These are phyloP conservation scores for Chironex yamaguchii DNA, from an alignment of 30 jellyfish, hydroid and myxozoan genomes.

Conservation along the genomic window DNA sequence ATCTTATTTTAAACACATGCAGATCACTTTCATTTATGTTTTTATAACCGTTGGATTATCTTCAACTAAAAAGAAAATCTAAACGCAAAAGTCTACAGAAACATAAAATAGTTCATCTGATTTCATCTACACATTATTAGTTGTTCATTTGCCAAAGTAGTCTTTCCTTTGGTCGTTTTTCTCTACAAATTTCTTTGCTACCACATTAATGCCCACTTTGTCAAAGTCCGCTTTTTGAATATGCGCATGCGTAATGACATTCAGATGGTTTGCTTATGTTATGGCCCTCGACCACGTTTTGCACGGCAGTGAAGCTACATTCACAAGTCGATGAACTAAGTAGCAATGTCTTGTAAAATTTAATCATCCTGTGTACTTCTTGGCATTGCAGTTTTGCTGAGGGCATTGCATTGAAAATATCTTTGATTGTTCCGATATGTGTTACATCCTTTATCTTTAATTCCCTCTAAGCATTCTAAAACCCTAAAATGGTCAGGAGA, in stretches of 20 bases:
- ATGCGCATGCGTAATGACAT: background rate
- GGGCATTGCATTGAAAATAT: background rate
- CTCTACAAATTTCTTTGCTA: background rate
- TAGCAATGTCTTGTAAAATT: background rate
- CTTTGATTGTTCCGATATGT: background rate
- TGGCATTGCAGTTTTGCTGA: background rate
- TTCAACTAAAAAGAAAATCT: background rate
- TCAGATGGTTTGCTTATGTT: background rate
- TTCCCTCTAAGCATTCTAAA: background rate
- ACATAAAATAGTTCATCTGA: background rate
- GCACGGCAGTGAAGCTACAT: background rate
- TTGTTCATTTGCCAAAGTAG: background rate
- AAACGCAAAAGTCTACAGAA: background rate
- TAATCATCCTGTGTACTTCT: background rate
- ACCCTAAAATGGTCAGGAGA: background rate
- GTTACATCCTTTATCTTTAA: background rate
- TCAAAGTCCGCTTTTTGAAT: background rate
- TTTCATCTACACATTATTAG: background rate
- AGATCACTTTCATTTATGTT: background rate
- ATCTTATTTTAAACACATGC: background rate
- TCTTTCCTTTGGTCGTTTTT: background rate
- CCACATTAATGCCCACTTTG: background rate
- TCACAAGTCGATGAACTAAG: background rate
- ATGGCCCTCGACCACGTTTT: background rate
- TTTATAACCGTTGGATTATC: background rate